Percentiles rank a stretch among this genome's conserved stretches.
phyloP scores from a whole-genome alignment of 2,797 vertebrate species.

The Xenopus petersii region DNA sequence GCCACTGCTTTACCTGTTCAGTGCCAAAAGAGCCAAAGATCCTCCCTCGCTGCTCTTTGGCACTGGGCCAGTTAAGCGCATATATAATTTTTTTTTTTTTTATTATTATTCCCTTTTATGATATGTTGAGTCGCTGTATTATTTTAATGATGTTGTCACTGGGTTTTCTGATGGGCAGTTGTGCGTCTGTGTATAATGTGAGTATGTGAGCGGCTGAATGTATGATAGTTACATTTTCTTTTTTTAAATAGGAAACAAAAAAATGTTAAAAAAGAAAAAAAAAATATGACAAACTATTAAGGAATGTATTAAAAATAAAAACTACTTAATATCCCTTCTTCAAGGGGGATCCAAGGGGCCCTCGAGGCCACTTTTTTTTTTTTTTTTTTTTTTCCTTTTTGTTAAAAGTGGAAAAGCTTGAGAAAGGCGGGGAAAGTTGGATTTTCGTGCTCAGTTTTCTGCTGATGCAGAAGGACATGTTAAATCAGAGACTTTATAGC shows the following conservation, averaged over 20 bases:
- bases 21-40: slow-evolving; percentile 25
- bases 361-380: slow-evolving; percentile 3
- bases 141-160: slow-evolving; percentile 46
- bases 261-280: slow-evolving; percentile 4
- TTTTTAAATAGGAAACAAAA: slow-evolving; percentile 30
- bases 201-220: slow-evolving; percentile 31
- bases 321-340: slow-evolving; percentile 32
- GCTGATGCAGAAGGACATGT: slow-evolving; percentile 6
- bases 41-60: slow-evolving; percentile 18
- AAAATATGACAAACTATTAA: slow-evolving; percentile 42
- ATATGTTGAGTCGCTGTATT: slow-evolving; percentile 43
- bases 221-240: slow-evolving; percentile 19
- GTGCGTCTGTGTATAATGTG: slow-evolving; percentile 36
- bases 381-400: slow-evolving; percentile 2
- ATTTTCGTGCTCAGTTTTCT: not conserved
- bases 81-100: slow-evolving; percentile 10
- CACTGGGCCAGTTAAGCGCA: slow-evolving; percentile 26
- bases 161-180: slow-evolving; percentile 33
- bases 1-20: slow-evolving; percentile 25
- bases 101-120: slow-evolving; percentile 39
- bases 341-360: slow-evolving; percentile 12
- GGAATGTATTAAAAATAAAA: slow-evolving; percentile 47
- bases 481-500: slow-evolving; percentile 37
- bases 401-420: not conserved
- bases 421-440: not conserved